Evolutionary conservation across 1,140 invertebrate genomes (phyloP), one percentile per base, ranked within the genome.

Genomic region (Papilio polytes): DNA sequence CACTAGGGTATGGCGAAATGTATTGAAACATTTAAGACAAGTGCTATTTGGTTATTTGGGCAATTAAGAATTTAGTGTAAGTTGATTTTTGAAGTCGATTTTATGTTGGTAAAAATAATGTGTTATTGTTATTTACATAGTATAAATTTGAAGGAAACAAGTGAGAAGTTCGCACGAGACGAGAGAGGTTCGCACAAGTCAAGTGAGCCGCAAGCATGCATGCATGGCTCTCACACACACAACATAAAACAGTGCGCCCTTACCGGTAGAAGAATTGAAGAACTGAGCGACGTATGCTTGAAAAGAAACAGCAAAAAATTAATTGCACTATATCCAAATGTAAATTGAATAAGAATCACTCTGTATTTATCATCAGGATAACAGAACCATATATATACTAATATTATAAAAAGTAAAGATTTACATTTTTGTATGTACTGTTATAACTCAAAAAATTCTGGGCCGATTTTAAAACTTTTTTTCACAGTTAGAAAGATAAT

Each of bases 241-340:
- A 26, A 22, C 9, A 13, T 12, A 51, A 59, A 80, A 80, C 66
- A 77, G 59, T 66, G 41, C 41, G 70, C 74, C 81, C 90, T 93
- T 93, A 93, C 91, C 92, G 74, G 88, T 82, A 36, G 92, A 88
- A 36, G 91, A 86, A 87, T 87, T 90, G 91, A 94, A 93, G 90
- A 92, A 93, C 84, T 94, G 91, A 87, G 91, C 93, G 88, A 93
- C 91, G 93, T 90, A 93, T 74, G 93, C 92, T 93, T 89, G 84
- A 91, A 94, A 89, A 86, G 88, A 87, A 89, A 82, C 83, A 78
- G 82, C 6, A 20, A 53, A 56, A 26, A 77, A 51, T 51, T 18
- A 48, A 20, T 22, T 44, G n/a, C 41, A 46, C 41, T 74, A 20
- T 20, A 20, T 2, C 6, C 53, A 56, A 56, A 53, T 53, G 18